These are phyloP conservation scores for Serripes groenlandicus DNA, from an alignment of 2,888 invertebrate species.

Conservation along the genomic window DNA sequence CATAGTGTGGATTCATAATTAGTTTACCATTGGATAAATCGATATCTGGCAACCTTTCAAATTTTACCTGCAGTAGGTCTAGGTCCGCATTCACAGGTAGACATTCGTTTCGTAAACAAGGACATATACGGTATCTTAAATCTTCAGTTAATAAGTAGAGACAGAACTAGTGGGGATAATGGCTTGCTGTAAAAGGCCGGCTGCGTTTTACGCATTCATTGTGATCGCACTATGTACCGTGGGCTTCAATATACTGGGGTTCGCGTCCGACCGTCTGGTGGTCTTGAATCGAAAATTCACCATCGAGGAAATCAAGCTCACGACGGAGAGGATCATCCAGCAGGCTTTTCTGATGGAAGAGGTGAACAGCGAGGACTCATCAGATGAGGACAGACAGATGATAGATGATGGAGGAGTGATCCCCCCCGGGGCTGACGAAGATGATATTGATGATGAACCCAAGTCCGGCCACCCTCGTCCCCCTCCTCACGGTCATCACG, in stretches of 20 bases:
- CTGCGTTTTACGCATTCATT: conserved; percentile 24
- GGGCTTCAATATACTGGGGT: conserved; percentile 42
- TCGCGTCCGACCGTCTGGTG: conserved; percentile 50
- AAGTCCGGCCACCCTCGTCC: background rate
- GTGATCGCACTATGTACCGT: conserved; percentile 37
- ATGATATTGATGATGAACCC: background rate
- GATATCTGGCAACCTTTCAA: background rate
- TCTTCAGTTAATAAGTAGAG: background rate
- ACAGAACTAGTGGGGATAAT: too few relatives aligned
- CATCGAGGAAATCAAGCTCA: background rate
- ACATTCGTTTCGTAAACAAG: conserved; percentile 18
- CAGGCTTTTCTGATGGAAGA: background rate
- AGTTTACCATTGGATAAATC: conserved; percentile 19
- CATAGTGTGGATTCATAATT: background rate
- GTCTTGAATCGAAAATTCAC: conserved; percentile 37
- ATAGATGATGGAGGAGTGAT: background rate
- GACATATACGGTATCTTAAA: conserved; percentile 6
- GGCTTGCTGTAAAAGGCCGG: background rate
- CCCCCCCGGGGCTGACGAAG: background rate
- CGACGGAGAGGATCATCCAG: background rate
- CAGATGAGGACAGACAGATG: background rate
- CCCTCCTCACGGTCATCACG: background rate
- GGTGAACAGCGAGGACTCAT: background rate
- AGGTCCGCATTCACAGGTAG: background rate
- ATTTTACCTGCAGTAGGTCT: conserved; percentile 8